Conservation (phyloP, 2,888 invertebrate species). For the Drosophila longiperda region DNA sequence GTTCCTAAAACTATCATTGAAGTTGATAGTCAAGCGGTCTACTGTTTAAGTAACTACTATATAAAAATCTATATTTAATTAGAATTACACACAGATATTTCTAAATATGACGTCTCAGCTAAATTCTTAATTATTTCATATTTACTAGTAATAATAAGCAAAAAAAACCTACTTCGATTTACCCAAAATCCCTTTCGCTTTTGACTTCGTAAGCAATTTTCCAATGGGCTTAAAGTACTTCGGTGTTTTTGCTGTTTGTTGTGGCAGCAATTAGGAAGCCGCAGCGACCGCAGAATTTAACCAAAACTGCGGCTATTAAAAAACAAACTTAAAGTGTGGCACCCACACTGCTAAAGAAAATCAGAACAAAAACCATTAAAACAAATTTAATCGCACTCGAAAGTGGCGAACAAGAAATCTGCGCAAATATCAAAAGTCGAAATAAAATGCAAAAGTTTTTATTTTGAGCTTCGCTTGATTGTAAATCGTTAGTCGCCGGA, state of each 20-base stretch:
- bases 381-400: slow-evolving; percentile 85
- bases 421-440: slow-evolving; percentile 74
- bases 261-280: slow-evolving; percentile 50
- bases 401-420: slow-evolving; percentile 73
- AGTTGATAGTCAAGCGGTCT: background rate
- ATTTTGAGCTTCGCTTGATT: slow-evolving; percentile 75
- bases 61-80: background rate
- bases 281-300: slow-evolving; percentile 41
- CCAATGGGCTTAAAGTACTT: slow-evolving; percentile 28
- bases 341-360: slow-evolving; percentile 12
- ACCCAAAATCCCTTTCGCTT: background rate
- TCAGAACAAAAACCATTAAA: slow-evolving; percentile 83
- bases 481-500: slow-evolving; percentile 81
- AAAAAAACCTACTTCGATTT: background rate
- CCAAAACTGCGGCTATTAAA: slow-evolving; percentile 68
- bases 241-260: slow-evolving; percentile 30
- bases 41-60: too few species aligned
- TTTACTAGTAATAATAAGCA: background rate
- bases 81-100: background rate
- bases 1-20: background rate
- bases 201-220: background rate
- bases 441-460: slow-evolving; percentile 80
- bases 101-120: accelerated
- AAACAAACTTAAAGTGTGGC: slow-evolving; percentile 67
- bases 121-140: background rate